phyloP scores from a whole-genome alignment of 2,797 vertebrate species.

The Agapornis canus region DNA sequence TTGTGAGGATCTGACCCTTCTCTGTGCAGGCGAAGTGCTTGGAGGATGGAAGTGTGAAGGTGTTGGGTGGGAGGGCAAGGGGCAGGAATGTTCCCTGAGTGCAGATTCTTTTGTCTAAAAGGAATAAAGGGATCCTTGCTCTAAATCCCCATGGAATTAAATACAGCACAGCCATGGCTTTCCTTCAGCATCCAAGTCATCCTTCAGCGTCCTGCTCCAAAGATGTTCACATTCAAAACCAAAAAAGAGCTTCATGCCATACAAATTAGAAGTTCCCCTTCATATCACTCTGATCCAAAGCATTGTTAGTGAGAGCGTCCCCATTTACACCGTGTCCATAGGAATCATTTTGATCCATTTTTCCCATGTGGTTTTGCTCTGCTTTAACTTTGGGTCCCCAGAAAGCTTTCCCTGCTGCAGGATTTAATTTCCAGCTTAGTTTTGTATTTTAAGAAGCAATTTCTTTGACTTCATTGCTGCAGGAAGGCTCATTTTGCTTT shows the following conservation, averaged over 20 bases:
- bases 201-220: neutral
- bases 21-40: neutral
- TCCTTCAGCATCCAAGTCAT: neutral
- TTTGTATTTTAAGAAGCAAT: neutral
- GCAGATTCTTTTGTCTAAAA: neutral
- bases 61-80: neutral
- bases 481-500: neutral
- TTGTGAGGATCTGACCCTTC: fast-evolving
- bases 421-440: neutral
- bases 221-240: neutral
- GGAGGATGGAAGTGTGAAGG: neutral
- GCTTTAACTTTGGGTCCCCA: neutral
- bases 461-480: neutral
- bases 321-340: fast-evolving
- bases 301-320: neutral
- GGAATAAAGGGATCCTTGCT: neutral
- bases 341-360: fast-evolving
- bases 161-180: fast-evolving
- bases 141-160: fast-evolving
- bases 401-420: neutral
- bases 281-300: neutral
- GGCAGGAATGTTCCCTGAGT: fast-evolving
- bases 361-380: neutral
- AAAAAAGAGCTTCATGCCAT: neutral
- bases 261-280: neutral